Evolutionary conservation across 92 coral and sea anemone species (phyloP).

Genomic region (Parazoanthus swiftii): DNA sequence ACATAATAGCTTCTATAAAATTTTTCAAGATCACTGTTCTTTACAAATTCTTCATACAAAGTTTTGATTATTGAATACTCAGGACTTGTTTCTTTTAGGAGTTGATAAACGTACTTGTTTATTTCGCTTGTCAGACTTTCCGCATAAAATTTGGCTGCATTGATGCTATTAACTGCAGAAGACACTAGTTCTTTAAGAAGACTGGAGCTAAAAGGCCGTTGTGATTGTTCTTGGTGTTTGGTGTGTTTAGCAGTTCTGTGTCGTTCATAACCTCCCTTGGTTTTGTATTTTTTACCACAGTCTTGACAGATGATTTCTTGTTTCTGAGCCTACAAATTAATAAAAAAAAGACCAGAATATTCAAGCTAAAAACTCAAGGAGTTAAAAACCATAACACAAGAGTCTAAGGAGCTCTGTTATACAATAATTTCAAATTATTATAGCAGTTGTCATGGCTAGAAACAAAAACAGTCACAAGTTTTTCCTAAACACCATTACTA

Average conservation of each 20-base stretch:
- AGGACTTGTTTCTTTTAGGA: conserved; percentile 8
- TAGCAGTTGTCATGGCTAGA: conserved; percentile 9
- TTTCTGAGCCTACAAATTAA: conserved; percentile 48
- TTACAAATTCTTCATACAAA: conserved; percentile 42
- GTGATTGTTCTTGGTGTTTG: not conserved
- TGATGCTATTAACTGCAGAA: not conserved
- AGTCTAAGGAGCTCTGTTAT: conserved; percentile 20
- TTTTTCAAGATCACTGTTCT: conserved; percentile 48
- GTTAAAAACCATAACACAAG: conserved; percentile 6
- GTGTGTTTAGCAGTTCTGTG: conserved; percentile 58
- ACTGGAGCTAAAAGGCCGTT: not conserved
- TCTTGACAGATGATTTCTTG: conserved; percentile 43
- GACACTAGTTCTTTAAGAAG: not conserved
- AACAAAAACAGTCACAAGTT: conserved; percentile 18
- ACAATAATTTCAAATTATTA: conserved; percentile 16
- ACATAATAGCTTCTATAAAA: conserved; percentile 48
- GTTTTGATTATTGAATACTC: conserved; percentile 30
- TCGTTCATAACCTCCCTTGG: conserved; percentile 53
- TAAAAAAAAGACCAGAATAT: not conserved
- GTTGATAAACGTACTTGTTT: conserved; percentile 8
- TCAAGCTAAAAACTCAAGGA: conserved; percentile 9
- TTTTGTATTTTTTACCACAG: conserved; percentile 57
- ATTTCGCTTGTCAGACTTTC: conserved; percentile 13
- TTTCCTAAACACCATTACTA: conserved; percentile 9
- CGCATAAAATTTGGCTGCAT: conserved; percentile 3